These are phyloP conservation scores for Chiroxiphia lanceolata DNA, from an alignment of 2,797 vertebrate species.

Conservation along the genomic window DNA sequence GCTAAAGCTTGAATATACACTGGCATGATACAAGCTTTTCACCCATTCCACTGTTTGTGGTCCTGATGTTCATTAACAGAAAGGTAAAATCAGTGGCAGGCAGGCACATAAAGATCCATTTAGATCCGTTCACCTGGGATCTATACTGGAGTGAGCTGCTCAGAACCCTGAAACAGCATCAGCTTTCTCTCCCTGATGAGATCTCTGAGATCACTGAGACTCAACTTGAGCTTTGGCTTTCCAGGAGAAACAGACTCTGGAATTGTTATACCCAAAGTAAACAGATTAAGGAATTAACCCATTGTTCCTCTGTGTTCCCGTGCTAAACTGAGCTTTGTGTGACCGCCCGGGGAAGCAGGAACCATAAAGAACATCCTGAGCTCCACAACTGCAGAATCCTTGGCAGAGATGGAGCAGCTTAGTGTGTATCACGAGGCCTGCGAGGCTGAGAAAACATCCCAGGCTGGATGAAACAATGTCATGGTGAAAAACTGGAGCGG, in stretches of 20 bases:
- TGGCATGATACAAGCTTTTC: not conserved
- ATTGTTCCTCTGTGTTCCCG: rapidly evolving
- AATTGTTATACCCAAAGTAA: rapidly evolving
- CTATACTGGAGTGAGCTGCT: not conserved
- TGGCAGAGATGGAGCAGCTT: not conserved
- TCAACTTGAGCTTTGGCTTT: not conserved
- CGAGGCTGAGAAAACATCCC: not conserved
- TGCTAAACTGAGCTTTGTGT: not conserved
- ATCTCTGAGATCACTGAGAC: not conserved
- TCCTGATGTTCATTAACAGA: not conserved
- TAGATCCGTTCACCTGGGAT: not conserved
- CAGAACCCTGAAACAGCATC: rapidly evolving
- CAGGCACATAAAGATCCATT: not conserved
- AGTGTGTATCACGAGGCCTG: not conserved
- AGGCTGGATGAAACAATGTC: rapidly evolving
- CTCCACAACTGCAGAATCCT: not conserved
- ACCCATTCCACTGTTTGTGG: not conserved
- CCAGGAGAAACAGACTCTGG: not conserved
- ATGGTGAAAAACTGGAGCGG: not conserved
- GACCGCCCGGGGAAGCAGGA: not conserved
- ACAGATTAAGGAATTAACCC: not conserved
- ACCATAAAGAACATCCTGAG: not conserved
- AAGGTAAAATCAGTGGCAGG: not conserved
- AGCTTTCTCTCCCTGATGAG: not conserved
- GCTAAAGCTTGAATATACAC: not conserved